phyloP scores from a whole-genome alignment of 2,888 invertebrate species.

The Neoscelio sp. region DNA sequence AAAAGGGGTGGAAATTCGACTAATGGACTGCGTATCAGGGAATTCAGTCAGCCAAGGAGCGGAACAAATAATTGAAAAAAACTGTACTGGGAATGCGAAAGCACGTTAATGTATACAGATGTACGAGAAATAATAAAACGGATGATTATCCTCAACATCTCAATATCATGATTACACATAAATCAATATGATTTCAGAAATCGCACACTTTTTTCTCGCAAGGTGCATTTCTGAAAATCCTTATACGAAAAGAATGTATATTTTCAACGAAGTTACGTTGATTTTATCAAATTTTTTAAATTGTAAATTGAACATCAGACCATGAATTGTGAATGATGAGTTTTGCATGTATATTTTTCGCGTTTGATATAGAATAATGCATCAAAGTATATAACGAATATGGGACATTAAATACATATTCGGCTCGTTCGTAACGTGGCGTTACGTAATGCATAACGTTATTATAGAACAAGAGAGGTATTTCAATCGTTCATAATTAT shows the following conservation, averaged over 20 bases:
- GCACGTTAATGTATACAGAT: not conserved
- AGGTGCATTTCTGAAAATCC: no score
- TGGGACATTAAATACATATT: not conserved
- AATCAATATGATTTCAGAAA: no score
- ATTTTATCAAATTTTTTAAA: no score
- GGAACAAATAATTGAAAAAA: slow-evolving; percentile 5
- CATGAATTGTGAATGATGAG: no score
- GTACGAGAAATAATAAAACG: not conserved
- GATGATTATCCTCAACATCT: no score
- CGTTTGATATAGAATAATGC: no score
- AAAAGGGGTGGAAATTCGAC: slow-evolving; percentile 17
- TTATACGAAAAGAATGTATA: no score
- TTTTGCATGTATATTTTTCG: no score
- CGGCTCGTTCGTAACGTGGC: slow-evolving; percentile 6
- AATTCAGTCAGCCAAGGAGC: not conserved
- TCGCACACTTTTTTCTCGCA: no score
- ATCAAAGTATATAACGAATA: not conserved
- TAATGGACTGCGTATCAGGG: slow-evolving; percentile 12
- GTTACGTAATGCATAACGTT: slow-evolving; percentile 24
- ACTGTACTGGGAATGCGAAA: not conserved
- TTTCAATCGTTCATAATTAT: slow-evolving; percentile 48
- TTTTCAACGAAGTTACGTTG: no score
- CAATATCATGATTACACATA: no score
- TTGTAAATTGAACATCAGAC: no score
- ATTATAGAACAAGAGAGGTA: slow-evolving; percentile 30